A percentile compares a stretch with the other conserved stretches of the same genome.
Evolutionary conservation across 2,113 vertebrate species (phyloP).

Genomic region (Gymnobelideus leadbeateri): DNA sequence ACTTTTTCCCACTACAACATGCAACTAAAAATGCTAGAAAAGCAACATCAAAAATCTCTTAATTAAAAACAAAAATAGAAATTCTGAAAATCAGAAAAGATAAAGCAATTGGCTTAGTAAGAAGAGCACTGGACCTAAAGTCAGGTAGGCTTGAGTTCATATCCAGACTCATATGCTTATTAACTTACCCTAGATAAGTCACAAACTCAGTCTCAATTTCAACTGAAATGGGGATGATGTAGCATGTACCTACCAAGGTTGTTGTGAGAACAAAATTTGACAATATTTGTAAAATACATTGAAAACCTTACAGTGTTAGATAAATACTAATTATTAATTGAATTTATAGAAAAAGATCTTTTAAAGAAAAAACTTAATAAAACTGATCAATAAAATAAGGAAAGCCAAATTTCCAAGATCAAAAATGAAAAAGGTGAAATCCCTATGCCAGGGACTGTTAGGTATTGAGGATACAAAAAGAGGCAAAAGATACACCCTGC

Average conservation of each 20-base stretch:
- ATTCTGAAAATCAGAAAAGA: slow-evolving; percentile 1
- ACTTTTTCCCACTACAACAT: background rate
- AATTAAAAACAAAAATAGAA: background rate
- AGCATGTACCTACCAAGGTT: background rate
- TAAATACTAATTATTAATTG: background rate
- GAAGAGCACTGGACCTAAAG: background rate
- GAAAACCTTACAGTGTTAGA: background rate
- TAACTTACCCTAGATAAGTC: background rate
- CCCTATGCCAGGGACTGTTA: background rate
- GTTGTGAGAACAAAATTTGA: background rate
- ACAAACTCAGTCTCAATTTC: background rate
- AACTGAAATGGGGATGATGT: background rate
- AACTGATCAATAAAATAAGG: background rate
- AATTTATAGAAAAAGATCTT: background rate
- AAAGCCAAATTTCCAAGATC: background rate
- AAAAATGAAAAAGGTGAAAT: background rate
- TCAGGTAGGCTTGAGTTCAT: background rate
- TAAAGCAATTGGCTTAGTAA: background rate
- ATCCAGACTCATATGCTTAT: background rate
- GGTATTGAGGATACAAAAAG: background rate
- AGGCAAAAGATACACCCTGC: background rate
- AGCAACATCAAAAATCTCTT: background rate
- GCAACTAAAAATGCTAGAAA: background rate
- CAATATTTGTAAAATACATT: background rate
- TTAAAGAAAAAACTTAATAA: background rate